Evolutionary conservation across 2,797 vertebrate genomes (phyloP).

Genomic region (Limnodromus scolopaceus): DNA sequence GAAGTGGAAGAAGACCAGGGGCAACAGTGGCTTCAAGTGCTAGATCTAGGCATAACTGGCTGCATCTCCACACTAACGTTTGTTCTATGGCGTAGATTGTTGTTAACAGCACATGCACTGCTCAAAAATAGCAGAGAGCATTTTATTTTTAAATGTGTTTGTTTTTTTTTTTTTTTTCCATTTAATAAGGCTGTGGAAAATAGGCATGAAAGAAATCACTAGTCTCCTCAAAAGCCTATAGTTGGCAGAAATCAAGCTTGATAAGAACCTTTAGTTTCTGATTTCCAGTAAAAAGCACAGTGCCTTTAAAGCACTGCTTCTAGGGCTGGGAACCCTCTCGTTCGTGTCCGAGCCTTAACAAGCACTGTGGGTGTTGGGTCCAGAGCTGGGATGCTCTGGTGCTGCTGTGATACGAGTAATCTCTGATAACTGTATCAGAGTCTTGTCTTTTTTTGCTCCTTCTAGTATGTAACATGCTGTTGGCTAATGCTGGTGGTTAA

Average conservation of each 20-base stretch:
- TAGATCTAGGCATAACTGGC: not conserved
- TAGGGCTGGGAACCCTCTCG: not conserved
- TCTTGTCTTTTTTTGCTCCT: not conserved
- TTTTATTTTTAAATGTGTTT: not conserved
- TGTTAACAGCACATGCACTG: fast-evolving
- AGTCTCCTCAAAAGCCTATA: not conserved
- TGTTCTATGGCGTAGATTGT: not conserved
- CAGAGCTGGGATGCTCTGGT: not conserved
- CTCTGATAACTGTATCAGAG: not conserved
- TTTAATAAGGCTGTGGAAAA: not conserved
- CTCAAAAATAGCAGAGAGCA: not conserved
- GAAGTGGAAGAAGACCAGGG: not conserved
- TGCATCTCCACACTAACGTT: not conserved
- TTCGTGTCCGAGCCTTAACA: fast-evolving
- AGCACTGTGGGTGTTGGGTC: not conserved
- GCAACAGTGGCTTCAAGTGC: not conserved
- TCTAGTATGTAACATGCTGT: fast-evolving
- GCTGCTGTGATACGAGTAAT: not conserved
- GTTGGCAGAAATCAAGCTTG: not conserved
- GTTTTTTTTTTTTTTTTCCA: not conserved
- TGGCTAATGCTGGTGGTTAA: not conserved
- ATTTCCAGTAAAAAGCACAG: not conserved
- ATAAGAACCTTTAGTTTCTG: not conserved
- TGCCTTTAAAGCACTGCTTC: not conserved
- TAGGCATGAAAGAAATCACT: not conserved